Base-by-base conservation (phyloP, 2,113 vertebrate genomes). In the Laticauda colubrina region DNA sequence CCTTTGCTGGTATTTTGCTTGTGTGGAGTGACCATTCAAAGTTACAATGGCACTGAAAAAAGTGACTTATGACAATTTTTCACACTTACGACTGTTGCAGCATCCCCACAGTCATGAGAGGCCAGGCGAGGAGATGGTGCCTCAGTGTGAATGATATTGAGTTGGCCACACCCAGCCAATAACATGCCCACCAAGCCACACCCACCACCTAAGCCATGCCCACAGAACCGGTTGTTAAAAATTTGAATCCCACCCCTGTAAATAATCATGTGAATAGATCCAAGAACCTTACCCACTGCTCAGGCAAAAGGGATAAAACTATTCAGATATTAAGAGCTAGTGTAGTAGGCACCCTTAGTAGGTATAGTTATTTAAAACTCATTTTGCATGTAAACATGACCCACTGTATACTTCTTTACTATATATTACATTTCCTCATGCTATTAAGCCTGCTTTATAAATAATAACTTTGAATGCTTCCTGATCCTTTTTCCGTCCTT, bases 371-470 rank as follows among this genome's bases (percentile, higher is more conserved):
- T 85, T 93, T 95, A 91, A 69, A 29, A 2, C 0, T 91, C 5
- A 20, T 0, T 95, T 95, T 94, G 59, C 45, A 48, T 64, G 24
- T 34, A 92, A 81, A 90, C 64, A 93, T 92, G 59, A 29, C 14
- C 14, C 3, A 10, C 10, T 26, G 3, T 23, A 29, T 43, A 43
- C 26, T 12, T 64, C 26, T 64, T 64, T 64, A 12, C 61, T 64
- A 29, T 64, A 64, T 29, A 24, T 53, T 54, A 81, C 4, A 45
- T 54, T 90, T 88, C 24, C 45, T 55, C 48, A 51, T 57, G 43
- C 12, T 55, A 89, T 81, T 75, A 23, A 89, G 15, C 59, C 85
- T 61, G 48, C 23, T 56, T 75, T 75, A 24, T 53, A 75, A 87
- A 21, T 57, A 45, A 85, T 45, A 29, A 26, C 14, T n/a, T 56